These are phyloP conservation scores for Aporrectodea caliginosa DNA, from an alignment of 1,140 invertebrate species.

Conservation along the genomic window DNA sequence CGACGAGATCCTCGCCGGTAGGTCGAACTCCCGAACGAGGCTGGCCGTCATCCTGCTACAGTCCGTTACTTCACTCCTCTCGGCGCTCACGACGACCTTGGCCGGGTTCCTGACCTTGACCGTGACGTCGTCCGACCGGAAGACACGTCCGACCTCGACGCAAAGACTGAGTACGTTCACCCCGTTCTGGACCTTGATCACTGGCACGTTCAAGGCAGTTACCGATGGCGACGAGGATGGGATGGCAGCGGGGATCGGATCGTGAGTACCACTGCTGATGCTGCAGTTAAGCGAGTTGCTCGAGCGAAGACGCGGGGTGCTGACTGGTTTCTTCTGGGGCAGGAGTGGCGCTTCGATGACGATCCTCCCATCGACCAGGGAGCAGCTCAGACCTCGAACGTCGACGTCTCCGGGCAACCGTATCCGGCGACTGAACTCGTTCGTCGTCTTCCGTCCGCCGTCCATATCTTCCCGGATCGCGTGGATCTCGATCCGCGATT, in stretches of 20 bases:
- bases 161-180: constrained; percentile 1
- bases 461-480: constrained; percentile 12
- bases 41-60: constrained; percentile 10
- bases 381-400: background rate
- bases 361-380: background rate
- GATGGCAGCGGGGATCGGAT: background rate
- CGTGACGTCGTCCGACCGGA: constrained; percentile 21
- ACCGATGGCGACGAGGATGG: too few relatives aligned
- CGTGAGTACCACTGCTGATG: background rate
- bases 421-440: constrained; percentile 26
- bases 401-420: constrained; percentile 24
- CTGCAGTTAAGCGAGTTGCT: background rate
- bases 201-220: constrained; percentile 22
- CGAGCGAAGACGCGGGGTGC: background rate
- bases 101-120: constrained; percentile 18
- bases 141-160: constrained; percentile 25
- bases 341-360: constrained; percentile 21
- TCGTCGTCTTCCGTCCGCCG: constrained; percentile 23
- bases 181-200: background rate
- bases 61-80: background rate
- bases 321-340: background rate
- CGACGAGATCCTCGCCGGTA: constrained; percentile 10
- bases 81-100: constrained; percentile 24
- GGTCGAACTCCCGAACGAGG: constrained; percentile 22
- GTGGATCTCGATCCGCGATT: constrained; percentile 11